Conservation (phyloP, 2,888 invertebrate genomes). For the Ophion ellenae region DNA sequence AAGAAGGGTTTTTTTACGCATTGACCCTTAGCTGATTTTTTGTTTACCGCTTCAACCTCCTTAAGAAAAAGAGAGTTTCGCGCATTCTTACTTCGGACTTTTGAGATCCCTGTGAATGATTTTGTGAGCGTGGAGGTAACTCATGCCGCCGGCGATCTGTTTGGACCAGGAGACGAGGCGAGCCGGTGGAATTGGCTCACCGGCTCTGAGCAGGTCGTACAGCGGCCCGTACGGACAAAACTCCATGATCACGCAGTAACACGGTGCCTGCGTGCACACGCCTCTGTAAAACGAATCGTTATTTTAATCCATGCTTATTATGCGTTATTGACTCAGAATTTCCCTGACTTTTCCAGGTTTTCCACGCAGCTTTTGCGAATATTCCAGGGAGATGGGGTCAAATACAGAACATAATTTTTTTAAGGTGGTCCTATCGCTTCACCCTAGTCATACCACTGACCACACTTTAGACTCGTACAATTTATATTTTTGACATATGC, state of each 20-base stretch:
- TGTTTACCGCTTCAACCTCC: too few species aligned
- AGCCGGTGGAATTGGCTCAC: constrained; percentile 92
- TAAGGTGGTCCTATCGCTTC: too few species aligned
- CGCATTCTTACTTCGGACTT: constrained; percentile 96
- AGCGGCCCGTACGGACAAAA: constrained; percentile 98
- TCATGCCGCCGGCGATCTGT: constrained; percentile 98
- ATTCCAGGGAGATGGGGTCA: too few species aligned
- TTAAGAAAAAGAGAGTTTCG: background rate
- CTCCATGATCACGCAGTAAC: constrained; percentile 99
- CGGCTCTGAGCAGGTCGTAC: constrained; percentile 94
- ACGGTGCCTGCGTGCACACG: constrained; percentile 95
- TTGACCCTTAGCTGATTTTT: too few species aligned
- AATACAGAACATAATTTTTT: too few species aligned
- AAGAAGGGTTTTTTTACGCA: too few species aligned
- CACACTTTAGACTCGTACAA: too few species aligned
- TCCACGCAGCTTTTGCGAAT: too few species aligned
- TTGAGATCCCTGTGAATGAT: constrained; percentile 99
- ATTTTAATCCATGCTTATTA: background rate
- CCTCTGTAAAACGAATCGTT: constrained; percentile 86
- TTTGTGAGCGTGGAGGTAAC: constrained; percentile 97
- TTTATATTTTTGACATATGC: too few species aligned
- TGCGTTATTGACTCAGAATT: background rate
- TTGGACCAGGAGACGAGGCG: constrained; percentile 96
- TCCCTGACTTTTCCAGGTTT: too few species aligned
- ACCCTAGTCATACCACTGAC: too few species aligned